These are phyloP conservation scores for Meiosimyza decipiens DNA, from an alignment of 2,888 invertebrate genomes.

Conservation along the genomic window DNA sequence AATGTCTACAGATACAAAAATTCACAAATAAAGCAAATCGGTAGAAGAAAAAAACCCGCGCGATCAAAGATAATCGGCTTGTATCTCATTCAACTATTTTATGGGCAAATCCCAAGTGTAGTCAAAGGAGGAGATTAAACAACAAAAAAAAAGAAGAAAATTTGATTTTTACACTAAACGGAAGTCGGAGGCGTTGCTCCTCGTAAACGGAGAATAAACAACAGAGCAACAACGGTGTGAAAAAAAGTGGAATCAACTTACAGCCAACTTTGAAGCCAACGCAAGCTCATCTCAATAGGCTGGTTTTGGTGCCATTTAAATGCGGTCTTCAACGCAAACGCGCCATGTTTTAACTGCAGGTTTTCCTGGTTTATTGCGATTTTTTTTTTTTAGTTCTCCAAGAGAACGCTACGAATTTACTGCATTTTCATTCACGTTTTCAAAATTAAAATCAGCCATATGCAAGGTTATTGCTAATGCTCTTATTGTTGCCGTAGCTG, in stretches of 20 bases:
- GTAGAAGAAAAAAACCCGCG: not conserved
- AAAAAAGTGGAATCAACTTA: conserved; percentile 2
- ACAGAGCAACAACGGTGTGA: not conserved
- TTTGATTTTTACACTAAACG: conserved; percentile 35
- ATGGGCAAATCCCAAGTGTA: not conserved
- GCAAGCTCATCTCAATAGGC: conserved; percentile 5
- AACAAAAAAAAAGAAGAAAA: not conserved
- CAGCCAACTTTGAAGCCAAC: not conserved
- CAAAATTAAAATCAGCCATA: conserved; percentile 4
- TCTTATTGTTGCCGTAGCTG: conserved; percentile 16
- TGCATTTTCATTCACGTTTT: conserved; percentile 27
- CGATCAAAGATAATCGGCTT: no score
- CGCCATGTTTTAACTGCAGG: not conserved
- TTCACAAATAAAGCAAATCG: not conserved
- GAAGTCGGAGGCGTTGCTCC: conserved; percentile 39
- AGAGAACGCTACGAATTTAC: not conserved
- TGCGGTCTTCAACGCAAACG: conserved; percentile 6
- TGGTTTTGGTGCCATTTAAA: conserved; percentile 2
- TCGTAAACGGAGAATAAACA: conserved; percentile 13
- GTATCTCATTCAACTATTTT: not conserved
- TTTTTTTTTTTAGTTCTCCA: not conserved
- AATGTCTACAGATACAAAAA: not conserved
- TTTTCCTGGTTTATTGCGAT: no score
- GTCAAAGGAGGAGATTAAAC: not conserved
- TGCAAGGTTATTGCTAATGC: not conserved